Evolutionary conservation across 64 coral and sea anemone species (phyloP), one percentile per base, ranked within the genome.

Genomic region (Stichodactyla helianthus): DNA sequence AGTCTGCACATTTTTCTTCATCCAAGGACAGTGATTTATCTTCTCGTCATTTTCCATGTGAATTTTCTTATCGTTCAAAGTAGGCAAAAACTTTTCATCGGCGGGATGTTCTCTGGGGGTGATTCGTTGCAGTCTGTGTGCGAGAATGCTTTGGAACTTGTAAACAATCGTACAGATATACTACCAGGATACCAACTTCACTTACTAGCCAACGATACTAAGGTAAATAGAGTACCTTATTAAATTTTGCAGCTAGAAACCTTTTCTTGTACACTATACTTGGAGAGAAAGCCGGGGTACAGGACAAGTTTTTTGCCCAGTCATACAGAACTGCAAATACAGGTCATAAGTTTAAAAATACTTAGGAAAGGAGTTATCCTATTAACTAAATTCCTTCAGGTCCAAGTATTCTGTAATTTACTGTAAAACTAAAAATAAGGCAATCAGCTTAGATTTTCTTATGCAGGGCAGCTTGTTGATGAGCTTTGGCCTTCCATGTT

Each of bases 81-180:
- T 5, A 26, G 19, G 12, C 90, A 54, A 65, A 80, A 83, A 17
- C 55, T 94, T 50, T 35, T 84, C 52, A 63, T 94, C 11, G 93
- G 85, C 11, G 93, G 93, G 17, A 65, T 94, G 54, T 91, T 94
- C 76, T 89, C 93, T 15, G 44, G 90, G 16, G 88, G 77, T 52
- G 84, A 25, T 26, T 90, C 64, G 14, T n/a, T 54, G 11, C 23
- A 27, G 26, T 23, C 8, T 74, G 79, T 83, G 27, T 91, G 93
- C 18, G 57, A 94, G 64, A 71, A 84, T 25, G 93, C 93, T 16
- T 35, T 94, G 27, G 80, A 88, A 5, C 88, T 91, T 54, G 26
- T 94, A 4, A 94, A 94, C 10, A 94, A 91, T 56, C 84, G 67
- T 5, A 84, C 85, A 8, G 85, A 94, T 77, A 53, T 94, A 55